These are phyloP conservation scores for Agapetus fuscipes DNA, from an alignment of 2,888 invertebrate species.

Conservation along the genomic window DNA sequence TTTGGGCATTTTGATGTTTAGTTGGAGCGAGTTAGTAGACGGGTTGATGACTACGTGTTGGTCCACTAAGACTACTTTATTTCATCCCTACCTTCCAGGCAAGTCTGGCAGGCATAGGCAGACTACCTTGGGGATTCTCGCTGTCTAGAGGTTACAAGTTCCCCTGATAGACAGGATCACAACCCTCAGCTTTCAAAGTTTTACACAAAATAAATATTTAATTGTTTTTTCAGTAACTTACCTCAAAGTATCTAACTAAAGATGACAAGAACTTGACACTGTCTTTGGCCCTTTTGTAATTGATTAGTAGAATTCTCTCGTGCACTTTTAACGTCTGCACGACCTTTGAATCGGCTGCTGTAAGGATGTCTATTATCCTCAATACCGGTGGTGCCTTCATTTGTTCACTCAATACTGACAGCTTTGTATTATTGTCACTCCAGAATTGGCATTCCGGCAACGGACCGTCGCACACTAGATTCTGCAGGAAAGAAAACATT, in stretches of 20 bases:
- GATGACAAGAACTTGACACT: conserved; percentile 71
- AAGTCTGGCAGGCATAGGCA: too few relatives aligned
- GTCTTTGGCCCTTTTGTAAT: conserved; percentile 63
- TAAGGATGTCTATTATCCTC: conserved; percentile 50
- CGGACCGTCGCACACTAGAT: conserved; percentile 63
- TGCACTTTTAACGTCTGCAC: conserved; percentile 50
- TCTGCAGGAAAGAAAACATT: conserved; percentile 26
- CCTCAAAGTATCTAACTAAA: conserved; percentile 58
- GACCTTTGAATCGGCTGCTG: conserved; percentile 43
- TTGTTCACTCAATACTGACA: conserved; percentile 73
- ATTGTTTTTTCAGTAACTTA: too few relatives aligned
- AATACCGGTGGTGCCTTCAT: conserved; percentile 61
- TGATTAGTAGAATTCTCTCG: conserved; percentile 51
- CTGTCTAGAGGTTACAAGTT: too few relatives aligned
- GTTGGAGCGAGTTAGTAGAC: too few relatives aligned
- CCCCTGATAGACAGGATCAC: too few relatives aligned
- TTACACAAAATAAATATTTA: too few relatives aligned
- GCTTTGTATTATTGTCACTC: conserved; percentile 68
- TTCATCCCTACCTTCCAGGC: too few relatives aligned
- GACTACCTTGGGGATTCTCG: too few relatives aligned
- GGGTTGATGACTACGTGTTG: too few relatives aligned
- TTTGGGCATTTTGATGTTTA: too few relatives aligned
- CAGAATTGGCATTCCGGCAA: conserved; percentile 80
- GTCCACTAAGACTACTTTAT: too few relatives aligned
- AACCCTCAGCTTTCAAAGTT: too few relatives aligned